These are phyloP conservation scores for Drosophila falleni DNA, from an alignment of 2,888 invertebrate genomes.

Conservation along the genomic window DNA sequence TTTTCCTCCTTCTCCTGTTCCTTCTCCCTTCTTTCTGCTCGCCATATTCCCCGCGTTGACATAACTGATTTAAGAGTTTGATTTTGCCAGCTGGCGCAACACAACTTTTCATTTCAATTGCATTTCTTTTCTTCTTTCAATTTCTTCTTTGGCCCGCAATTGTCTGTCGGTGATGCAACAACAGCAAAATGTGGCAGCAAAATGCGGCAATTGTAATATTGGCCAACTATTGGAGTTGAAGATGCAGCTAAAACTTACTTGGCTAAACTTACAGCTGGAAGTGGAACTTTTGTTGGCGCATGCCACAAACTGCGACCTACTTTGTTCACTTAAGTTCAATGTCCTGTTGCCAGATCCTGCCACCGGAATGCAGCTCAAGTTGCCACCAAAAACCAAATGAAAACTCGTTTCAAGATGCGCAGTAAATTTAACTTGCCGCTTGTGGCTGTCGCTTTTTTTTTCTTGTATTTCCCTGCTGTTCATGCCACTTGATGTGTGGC, in stretches of 20 bases:
- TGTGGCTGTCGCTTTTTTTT: conserved; percentile 1
- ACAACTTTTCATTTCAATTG: conserved; percentile 55
- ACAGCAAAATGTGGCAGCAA: not conserved
- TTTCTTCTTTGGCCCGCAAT: conserved; percentile 19
- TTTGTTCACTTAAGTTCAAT: conserved; percentile 50
- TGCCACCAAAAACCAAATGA: conserved; percentile 3
- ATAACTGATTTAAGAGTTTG: conserved; percentile 43
- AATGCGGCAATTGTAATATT: conserved; percentile 20
- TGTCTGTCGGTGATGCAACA: conserved; percentile 37
- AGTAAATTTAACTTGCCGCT: conserved; percentile 1
- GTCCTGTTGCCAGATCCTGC: conserved; percentile 58
- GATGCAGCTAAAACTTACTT: not conserved
- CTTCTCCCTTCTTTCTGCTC: no score
- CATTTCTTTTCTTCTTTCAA: conserved; percentile 24
- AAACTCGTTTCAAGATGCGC: conserved; percentile 40
- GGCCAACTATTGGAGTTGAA: conserved; percentile 8
- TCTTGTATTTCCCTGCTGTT: not conserved
- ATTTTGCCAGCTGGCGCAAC: conserved; percentile 15
- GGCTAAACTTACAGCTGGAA: not conserved
- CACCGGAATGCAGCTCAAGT: conserved; percentile 10
- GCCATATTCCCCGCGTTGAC: conserved; percentile 27
- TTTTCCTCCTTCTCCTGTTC: not conserved
- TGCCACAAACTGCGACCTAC: conserved; percentile 36
- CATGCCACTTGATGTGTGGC: not conserved
- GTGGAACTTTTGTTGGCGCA: conserved; percentile 2